Percentiles rank a stretch among this genome's conserved stretches.
Conservation (phyloP, 2,888 invertebrate species). For the Bimastos eiseni region DNA sequence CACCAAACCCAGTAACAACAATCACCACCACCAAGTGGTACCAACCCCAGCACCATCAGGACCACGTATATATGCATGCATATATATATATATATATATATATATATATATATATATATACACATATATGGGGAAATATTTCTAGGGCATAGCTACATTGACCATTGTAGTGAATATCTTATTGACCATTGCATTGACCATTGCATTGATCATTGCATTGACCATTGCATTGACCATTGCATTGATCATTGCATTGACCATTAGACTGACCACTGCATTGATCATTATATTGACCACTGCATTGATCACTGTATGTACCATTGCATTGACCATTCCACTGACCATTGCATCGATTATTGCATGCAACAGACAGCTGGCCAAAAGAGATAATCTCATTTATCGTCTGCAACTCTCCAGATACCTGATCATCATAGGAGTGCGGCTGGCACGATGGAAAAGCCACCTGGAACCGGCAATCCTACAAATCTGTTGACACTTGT, state of each 20-base stretch:
- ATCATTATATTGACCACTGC: too few relatives aligned
- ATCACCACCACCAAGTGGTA: not conserved
- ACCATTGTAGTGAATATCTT: too few relatives aligned
- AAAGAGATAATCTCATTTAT: not conserved
- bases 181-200: too few relatives aligned
- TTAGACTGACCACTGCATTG: too few relatives aligned
- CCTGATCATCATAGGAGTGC: not conserved
- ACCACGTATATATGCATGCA: not conserved
- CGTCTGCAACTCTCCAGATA: not conserved
- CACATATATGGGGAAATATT: too few relatives aligned
- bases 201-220: too few relatives aligned
- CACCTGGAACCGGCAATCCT: not conserved
- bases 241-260: too few relatives aligned
- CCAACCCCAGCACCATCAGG: not conserved
- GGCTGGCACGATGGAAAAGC: not conserved
- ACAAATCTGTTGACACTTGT: not conserved
- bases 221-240: too few relatives aligned
- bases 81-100: too few relatives aligned
- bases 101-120: too few relatives aligned
- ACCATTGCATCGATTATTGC: not conserved
- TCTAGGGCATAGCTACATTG: not conserved
- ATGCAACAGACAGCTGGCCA: not conserved
- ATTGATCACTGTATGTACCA: not conserved
- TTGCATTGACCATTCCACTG: too few relatives aligned
- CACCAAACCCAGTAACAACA: not conserved